Evolutionary conservation across 1,140 invertebrate genomes (phyloP), one percentile per base, ranked within the genome.

Genomic region (Liolophura sinensis): DNA sequence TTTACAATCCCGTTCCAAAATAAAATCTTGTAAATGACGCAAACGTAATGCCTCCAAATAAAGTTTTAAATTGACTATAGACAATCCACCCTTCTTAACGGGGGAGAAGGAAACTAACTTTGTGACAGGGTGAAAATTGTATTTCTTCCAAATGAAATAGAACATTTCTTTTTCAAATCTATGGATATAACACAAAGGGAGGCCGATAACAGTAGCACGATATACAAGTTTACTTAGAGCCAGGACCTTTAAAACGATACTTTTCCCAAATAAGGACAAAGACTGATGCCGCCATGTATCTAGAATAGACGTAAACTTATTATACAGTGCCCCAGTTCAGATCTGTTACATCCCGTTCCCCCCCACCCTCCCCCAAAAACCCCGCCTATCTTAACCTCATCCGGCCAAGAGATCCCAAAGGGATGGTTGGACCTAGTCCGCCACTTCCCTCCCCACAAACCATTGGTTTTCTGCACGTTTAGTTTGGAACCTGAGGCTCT

Each of bases 401-500:
- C 31, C 7, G 70, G 62, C 71, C 69, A 76, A 25, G 65, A 63
- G 24, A 76, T 72, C 14, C 69, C 70, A 27, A 71, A 76, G 25
- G 60, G 60, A 51, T 74, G 55, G 60, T 76, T 69, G 22, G 55
- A 58, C 40, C 68, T 24, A 49, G 20, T 31, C 62, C 65, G 66
- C 73, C 70, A 74, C 56, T 68, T 66, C 9, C 75, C 74, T 14
- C 73, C 54, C 65, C 58, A 71, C 7, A 74, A 5, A 15, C 69
- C 69, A 54, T 67, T 68, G 7, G 66, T 64, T 70, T 76, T 74
- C 3, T 64, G 57, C 55, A 57, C 55, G 62, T 73, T 73, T 0
- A 75, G 20, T 65, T 75, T 75, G 9, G 73, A 64, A 0, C 71
- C 73, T 4, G 69, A 72, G 16, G 63, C 60, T 52, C 64, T 71